Evolutionary conservation across 2,113 vertebrate species (phyloP).

Genomic region (Arizona elegans): DNA sequence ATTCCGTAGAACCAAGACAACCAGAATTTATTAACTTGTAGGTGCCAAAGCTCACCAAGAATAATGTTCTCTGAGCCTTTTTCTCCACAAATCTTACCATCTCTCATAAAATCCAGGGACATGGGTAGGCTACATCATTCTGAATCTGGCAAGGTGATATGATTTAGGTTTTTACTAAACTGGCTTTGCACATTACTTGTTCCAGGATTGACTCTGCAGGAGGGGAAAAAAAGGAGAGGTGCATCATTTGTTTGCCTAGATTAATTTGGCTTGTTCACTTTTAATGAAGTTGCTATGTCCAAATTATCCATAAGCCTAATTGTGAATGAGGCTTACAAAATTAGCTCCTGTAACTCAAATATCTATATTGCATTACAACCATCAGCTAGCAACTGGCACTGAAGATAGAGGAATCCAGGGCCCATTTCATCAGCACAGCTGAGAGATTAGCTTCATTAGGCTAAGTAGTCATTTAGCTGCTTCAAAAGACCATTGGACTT

Average conservation of each 20-base stretch:
- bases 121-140: background rate
- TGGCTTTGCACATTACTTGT: background rate
- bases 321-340: background rate
- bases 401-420: background rate
- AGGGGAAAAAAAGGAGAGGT: background rate
- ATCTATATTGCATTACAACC: background rate
- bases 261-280: background rate
- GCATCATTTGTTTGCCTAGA: background rate
- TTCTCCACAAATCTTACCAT: constrained; percentile 55
- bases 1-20: constrained; percentile 63
- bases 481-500: too few species aligned
- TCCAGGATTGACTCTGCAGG: background rate
- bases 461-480: background rate
- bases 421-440: background rate
- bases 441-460: background rate
- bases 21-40: constrained; percentile 68
- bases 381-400: background rate
- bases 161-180: background rate
- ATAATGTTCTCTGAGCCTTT: constrained; percentile 54
- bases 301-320: background rate
- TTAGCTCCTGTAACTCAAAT: background rate
- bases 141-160: constrained; percentile 19
- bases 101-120: constrained; percentile 13
- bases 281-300: background rate
- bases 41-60: constrained; percentile 49